Evolutionary conservation across 2,797 vertebrate genomes (phyloP).

Genomic region (Anniella stebbinsi): DNA sequence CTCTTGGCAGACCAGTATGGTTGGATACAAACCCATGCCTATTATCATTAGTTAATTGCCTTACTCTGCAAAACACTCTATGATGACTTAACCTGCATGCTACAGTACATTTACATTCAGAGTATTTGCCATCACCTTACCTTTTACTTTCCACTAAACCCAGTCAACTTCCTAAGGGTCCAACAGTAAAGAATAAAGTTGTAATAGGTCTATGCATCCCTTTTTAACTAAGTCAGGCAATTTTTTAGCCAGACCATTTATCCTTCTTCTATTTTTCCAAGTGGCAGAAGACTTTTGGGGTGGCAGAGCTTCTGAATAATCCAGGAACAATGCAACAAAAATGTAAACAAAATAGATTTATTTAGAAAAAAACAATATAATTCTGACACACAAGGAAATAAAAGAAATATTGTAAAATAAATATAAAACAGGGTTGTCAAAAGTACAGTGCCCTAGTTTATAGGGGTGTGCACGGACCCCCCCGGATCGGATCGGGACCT

Average conservation of each 20-base stretch:
- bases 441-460: background rate
- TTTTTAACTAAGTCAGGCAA: background rate
- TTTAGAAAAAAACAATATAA: background rate
- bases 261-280: background rate
- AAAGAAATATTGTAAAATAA: background rate
- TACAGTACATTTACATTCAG: background rate
- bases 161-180: background rate
- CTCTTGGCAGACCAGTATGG: no score
- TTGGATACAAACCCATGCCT: background rate
- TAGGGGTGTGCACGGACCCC: no score
- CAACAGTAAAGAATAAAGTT: background rate
- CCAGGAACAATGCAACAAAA: background rate
- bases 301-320: background rate
- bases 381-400: background rate
- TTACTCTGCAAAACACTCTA: background rate
- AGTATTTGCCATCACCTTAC: background rate
- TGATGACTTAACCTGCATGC: background rate
- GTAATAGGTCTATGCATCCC: background rate
- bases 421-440: background rate
- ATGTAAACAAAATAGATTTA: background rate
- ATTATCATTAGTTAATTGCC: slow-evolving; percentile 52
- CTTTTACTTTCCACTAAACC: background rate
- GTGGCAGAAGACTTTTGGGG: background rate
- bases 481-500: no score
- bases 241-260: background rate